Percentiles rank a stretch among this genome's conserved stretches.
Evolutionary conservation across 92 coral and sea anemone genomes (phyloP).

Genomic region (Bergia sp.): DNA sequence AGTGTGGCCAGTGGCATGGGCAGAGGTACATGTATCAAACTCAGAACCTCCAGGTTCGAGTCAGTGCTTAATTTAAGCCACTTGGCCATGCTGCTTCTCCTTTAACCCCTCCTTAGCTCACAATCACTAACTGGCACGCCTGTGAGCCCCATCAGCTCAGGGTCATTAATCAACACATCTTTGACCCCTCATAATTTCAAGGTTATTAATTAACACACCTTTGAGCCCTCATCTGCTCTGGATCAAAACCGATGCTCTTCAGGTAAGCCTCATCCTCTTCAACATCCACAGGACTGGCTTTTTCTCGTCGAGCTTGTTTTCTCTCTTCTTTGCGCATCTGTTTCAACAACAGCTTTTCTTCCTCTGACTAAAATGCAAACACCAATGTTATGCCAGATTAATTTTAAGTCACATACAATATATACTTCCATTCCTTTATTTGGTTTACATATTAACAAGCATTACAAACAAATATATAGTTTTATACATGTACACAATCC

Average conservation of each 20-base stretch:
- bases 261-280: constrained; percentile 86
- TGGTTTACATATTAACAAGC: too few species aligned
- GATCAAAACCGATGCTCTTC: constrained; percentile 89
- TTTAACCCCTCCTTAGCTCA: too few species aligned
- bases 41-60: too few species aligned
- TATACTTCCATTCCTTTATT: neutral
- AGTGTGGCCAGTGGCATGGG: too few species aligned
- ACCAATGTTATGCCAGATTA: neutral
- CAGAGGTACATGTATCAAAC: too few species aligned
- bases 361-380: constrained; percentile 66
- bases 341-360: constrained; percentile 79
- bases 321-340: constrained; percentile 80
- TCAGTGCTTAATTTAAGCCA: too few species aligned
- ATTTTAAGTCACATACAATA: neutral
- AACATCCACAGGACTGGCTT: constrained; percentile 52
- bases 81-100: too few species aligned
- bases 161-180: neutral
- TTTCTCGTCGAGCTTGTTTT: constrained; percentile 77
- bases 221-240: constrained; percentile 41
- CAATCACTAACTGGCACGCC: neutral
- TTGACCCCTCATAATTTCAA: constrained; percentile 10
- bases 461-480: too few species aligned
- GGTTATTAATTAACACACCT: neutral
- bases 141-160: neutral
- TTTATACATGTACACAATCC: too few species aligned